A percentile compares a stretch with the other conserved stretches of the same genome.
Conservation (phyloP, 2,797 vertebrate genomes). For the Danio aesculapii region DNA sequence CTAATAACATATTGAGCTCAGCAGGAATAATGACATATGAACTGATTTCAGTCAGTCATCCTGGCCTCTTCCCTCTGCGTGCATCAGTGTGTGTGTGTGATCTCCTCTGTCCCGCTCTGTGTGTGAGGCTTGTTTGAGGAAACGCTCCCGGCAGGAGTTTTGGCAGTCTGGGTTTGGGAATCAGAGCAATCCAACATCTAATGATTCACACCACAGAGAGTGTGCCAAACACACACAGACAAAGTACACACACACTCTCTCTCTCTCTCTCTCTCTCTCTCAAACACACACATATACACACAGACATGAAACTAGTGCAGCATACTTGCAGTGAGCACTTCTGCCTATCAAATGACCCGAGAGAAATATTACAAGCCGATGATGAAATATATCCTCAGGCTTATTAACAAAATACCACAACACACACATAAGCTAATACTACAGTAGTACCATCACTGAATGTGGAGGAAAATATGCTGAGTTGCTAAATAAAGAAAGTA, state of each 20-base stretch:
- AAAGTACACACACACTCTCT: neutral
- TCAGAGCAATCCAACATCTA: conserved; percentile 57
- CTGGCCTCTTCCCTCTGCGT: conserved; percentile 12
- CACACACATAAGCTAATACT: neutral
- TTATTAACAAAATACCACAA: neutral
- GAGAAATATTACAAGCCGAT: conserved; percentile 1
- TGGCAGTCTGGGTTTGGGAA: conserved; percentile 55
- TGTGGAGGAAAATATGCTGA: too few relatives aligned
- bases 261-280: neutral
- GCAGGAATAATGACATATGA: conserved; percentile 33
- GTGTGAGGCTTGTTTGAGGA: conserved; percentile 61
- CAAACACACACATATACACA: conserved; percentile 46
- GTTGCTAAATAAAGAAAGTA: too few relatives aligned
- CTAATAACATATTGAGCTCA: conserved; percentile 40
- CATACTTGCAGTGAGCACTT: neutral
- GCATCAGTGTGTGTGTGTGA: conserved; percentile 14
- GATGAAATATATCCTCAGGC: neutral
- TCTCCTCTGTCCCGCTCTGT: conserved; percentile 43
- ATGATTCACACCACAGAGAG: conserved; percentile 62
- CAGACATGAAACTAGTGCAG: conserved; percentile 10
- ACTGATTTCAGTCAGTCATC: conserved; percentile 33
- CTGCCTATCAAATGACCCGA: conserved; percentile 1
- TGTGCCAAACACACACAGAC: conserved; percentile 58
- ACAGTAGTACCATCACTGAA: neutral
- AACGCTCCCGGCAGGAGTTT: conserved; percentile 63